phyloP scores from a whole-genome alignment of 2,113 vertebrate genomes.

The Scomber colias region DNA sequence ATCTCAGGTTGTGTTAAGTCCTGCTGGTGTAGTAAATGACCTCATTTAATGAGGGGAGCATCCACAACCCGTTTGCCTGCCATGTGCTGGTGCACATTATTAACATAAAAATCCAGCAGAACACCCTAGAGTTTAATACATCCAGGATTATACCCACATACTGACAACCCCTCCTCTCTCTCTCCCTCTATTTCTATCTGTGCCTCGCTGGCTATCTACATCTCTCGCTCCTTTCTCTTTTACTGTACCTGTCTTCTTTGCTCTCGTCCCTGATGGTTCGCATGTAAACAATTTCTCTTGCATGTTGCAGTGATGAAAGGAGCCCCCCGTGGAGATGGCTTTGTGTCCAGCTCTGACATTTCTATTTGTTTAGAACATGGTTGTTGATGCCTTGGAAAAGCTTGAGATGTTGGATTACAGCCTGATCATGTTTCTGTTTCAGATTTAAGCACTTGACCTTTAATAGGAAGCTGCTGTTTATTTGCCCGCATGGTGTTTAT shows the following conservation, averaged over 20 bases:
- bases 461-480: slow-evolving; percentile 54
- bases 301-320: slow-evolving; percentile 54
- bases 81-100: slow-evolving; percentile 63
- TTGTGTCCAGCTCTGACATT: slow-evolving; percentile 59
- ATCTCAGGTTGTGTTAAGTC: slow-evolving; percentile 59
- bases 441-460: slow-evolving; percentile 69
- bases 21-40: slow-evolving; percentile 66
- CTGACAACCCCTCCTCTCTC: not conserved
- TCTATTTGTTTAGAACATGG: slow-evolving; percentile 61
- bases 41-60: slow-evolving; percentile 66
- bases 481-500: slow-evolving; percentile 69
- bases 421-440: slow-evolving; percentile 61
- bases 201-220: slow-evolving; percentile 4
- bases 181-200: slow-evolving; percentile 12
- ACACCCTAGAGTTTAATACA: slow-evolving; percentile 58
- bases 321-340: slow-evolving; percentile 37
- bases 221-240: slow-evolving; percentile 10
- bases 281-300: slow-evolving; percentile 60
- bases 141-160: slow-evolving; percentile 52
- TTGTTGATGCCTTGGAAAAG: slow-evolving; percentile 38
- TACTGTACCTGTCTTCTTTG: slow-evolving; percentile 11
- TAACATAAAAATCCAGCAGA: slow-evolving; percentile 65
- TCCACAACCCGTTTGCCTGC: slow-evolving; percentile 56
- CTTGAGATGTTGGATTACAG: slow-evolving; percentile 58
- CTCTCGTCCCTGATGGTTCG: slow-evolving; percentile 36